phyloP scores from a whole-genome alignment of 2,113 vertebrate species.

The Macquaria australasica region DNA sequence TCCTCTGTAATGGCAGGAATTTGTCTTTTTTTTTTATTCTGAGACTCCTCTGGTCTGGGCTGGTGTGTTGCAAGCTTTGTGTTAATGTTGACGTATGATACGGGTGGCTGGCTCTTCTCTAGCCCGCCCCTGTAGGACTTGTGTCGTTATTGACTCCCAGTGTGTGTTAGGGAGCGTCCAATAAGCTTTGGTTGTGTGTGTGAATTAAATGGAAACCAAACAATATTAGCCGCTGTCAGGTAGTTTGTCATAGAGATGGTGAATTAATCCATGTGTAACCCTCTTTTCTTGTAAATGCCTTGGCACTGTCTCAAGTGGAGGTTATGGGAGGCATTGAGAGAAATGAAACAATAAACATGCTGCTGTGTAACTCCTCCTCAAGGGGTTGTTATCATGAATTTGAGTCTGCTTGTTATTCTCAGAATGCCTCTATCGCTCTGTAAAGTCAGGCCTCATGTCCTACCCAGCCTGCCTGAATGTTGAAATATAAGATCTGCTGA shows the following conservation, averaged over 20 bases:
- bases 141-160: constrained; percentile 42
- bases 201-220: constrained; percentile 55
- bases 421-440: constrained; percentile 20
- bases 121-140: constrained; percentile 11
- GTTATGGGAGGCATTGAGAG: constrained; percentile 24
- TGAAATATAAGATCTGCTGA: constrained; percentile 75
- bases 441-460: constrained; percentile 14
- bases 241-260: constrained; percentile 61
- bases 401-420: constrained; percentile 32
- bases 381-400: constrained; percentile 29
- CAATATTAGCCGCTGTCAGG: constrained; percentile 49
- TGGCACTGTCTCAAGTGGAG: constrained; percentile 40
- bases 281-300: constrained; percentile 38
- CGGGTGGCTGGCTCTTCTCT: not conserved
- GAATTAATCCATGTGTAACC: constrained; percentile 46
- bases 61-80: not conserved
- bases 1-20: constrained; percentile 42
- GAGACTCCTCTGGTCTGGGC: not conserved
- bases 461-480: constrained; percentile 42
- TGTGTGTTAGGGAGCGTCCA: constrained; percentile 27
- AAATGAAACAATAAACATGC: constrained; percentile 58
- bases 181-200: constrained; percentile 28
- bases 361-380: constrained; percentile 28
- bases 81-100: constrained; percentile 40
- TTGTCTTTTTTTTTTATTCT: constrained; percentile 15